Evolutionary conservation across 2,113 vertebrate species (phyloP).

Genomic region (Abramis brama): DNA sequence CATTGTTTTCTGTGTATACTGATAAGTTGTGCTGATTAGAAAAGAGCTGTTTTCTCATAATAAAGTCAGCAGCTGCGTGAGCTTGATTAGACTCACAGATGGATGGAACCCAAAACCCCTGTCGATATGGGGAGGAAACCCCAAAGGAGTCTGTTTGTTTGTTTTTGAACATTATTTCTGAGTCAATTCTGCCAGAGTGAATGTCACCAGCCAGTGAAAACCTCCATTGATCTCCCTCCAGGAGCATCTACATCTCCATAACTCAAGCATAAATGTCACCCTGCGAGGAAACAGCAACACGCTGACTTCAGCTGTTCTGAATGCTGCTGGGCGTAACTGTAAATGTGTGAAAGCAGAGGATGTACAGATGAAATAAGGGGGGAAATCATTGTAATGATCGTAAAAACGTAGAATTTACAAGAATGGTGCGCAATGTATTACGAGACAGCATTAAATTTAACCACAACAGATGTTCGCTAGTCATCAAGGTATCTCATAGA

Average conservation of each 20-base stretch:
- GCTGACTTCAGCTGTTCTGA: slow-evolving; percentile 46
- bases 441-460: background rate
- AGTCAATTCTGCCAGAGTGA: slow-evolving; percentile 21
- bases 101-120: slow-evolving; percentile 20
- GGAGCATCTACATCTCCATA: slow-evolving; percentile 54
- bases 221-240: slow-evolving; percentile 34
- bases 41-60: slow-evolving; percentile 25
- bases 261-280: slow-evolving; percentile 52
- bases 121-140: background rate
- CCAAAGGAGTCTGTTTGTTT: slow-evolving; percentile 37
- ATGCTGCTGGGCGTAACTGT: slow-evolving; percentile 20
- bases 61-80: slow-evolving; percentile 3
- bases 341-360: background rate
- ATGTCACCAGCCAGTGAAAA: slow-evolving; percentile 18
- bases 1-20: slow-evolving; percentile 30
- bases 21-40: slow-evolving; percentile 18
- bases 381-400: background rate
- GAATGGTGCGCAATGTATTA: background rate
- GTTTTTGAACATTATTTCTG: slow-evolving; percentile 29
- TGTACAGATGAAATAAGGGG: background rate
- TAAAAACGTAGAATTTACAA: background rate
- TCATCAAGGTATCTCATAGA: background rate
- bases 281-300: slow-evolving; percentile 33
- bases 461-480: background rate
- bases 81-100: slow-evolving; percentile 29